phyloP scores from a whole-genome alignment of 2,888 invertebrate genomes.

The Spialia ferax region DNA sequence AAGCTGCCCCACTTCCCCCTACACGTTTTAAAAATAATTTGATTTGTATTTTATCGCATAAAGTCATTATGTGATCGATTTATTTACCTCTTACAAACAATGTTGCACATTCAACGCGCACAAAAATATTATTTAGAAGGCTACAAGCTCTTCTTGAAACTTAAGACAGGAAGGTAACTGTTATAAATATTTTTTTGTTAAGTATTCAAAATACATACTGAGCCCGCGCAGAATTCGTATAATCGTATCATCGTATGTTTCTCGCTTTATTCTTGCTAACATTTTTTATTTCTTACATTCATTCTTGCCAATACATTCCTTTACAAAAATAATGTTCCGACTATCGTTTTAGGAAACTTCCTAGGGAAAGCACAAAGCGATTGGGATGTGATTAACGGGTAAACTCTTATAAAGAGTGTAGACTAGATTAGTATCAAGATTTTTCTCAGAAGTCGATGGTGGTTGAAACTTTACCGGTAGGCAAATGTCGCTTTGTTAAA shows the following conservation, averaged over 20 bases:
- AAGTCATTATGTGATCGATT: background rate
- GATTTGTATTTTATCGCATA: background rate
- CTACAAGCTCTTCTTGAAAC: constrained; percentile 4
- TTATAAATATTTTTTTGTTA: too few species aligned
- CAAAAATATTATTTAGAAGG: constrained; percentile 10
- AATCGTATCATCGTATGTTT: background rate
- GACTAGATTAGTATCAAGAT: constrained; percentile 23
- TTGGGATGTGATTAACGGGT: constrained; percentile 68
- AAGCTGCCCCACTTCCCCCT: too few species aligned
- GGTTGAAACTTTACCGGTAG: constrained; percentile 1
- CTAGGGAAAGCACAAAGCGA: constrained; percentile 54
- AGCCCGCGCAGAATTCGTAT: too few species aligned
- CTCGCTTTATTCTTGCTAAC: background rate
- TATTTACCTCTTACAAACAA: background rate
- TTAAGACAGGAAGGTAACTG: too few species aligned
- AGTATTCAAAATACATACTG: too few species aligned
- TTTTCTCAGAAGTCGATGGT: constrained; percentile 8
- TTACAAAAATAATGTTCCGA: constrained; percentile 18
- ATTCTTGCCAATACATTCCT: constrained; percentile 31
- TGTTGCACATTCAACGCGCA: constrained; percentile 6
- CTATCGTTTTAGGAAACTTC: constrained; percentile 11
- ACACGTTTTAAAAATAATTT: background rate
- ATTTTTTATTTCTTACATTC: constrained; percentile 12
- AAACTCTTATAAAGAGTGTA: constrained; percentile 47
- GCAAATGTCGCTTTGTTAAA: constrained; percentile 12